These are phyloP conservation scores for Tokudaia muenninki DNA, from an alignment of 2,797 vertebrate species.

Conservation along the genomic window DNA sequence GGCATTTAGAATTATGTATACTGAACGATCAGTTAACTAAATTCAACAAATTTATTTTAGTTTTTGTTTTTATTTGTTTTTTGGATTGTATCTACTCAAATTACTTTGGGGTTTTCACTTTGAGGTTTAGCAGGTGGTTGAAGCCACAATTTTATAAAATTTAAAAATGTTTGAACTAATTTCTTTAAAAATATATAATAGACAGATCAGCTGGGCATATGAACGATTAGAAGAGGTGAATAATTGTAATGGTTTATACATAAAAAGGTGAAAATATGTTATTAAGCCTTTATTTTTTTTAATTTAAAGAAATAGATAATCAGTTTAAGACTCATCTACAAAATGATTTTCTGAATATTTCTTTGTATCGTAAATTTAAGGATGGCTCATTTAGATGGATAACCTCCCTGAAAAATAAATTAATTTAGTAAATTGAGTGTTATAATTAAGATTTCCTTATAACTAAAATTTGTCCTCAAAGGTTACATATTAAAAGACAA, in stretches of 20 bases:
- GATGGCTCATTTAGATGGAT: not conserved
- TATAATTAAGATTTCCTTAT: conserved; percentile 1
- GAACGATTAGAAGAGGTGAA: not conserved
- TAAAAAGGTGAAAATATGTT: not conserved
- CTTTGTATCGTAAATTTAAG: not conserved
- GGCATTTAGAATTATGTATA: conserved; percentile 9
- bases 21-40: not conserved
- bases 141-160: not conserved
- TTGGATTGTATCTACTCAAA: not conserved
- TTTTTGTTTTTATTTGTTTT: not conserved
- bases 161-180: conserved; percentile 26
- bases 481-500: conserved; percentile 3
- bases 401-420: conserved; percentile 35
- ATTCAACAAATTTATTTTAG: not conserved
- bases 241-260: conserved; percentile 30
- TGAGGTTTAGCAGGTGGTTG: not conserved
- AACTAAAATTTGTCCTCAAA: conserved; percentile 33
- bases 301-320: not conserved
- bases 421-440: not conserved
- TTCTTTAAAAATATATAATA: conserved; percentile 35
- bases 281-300: not conserved
- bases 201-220: not conserved
- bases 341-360: not conserved
- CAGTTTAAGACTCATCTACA: not conserved
- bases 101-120: conserved; percentile 17